A percentile compares a stretch with the other conserved stretches of the same genome.
Evolutionary conservation across 2,888 invertebrate species (phyloP).

Genomic region (Acleris cristana): DNA sequence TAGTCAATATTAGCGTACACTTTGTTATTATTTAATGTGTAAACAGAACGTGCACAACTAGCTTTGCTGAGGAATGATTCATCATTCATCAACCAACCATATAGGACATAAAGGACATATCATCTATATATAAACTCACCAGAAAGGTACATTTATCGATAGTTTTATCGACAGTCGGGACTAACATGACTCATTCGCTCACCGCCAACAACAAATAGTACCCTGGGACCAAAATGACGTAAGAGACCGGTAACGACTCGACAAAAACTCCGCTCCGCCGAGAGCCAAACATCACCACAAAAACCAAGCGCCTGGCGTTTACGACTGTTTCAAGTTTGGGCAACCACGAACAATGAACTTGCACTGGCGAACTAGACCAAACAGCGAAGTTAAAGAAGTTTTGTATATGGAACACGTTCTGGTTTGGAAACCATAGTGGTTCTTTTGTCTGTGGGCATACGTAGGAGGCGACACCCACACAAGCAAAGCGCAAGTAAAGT

Average conservation of each 20-base stretch:
- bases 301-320: conserved; percentile 71
- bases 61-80: background rate
- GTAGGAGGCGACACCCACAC: conserved; percentile 61
- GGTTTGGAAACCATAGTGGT: conserved; percentile 54
- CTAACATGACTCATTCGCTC: conserved; percentile 79
- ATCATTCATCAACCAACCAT: conserved; percentile 1
- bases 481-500: conserved; percentile 49
- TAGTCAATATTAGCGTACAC: conserved; percentile 1
- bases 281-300: conserved; percentile 65
- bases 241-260: conserved; percentile 63
- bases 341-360: conserved; percentile 78
- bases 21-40: conserved; percentile 10
- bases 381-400: conserved; percentile 67
- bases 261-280: conserved; percentile 67
- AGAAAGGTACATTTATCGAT: conserved; percentile 55
- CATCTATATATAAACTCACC: background rate
- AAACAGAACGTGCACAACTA: conserved; percentile 12
- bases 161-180: conserved; percentile 65
- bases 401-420: conserved; percentile 66
- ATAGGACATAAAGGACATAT: background rate
- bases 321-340: conserved; percentile 57
- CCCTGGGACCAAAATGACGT: conserved; percentile 67
- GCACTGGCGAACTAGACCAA: conserved; percentile 81
- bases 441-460: conserved; percentile 54
- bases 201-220: conserved; percentile 80